Evolutionary conservation across 2,888 invertebrate genomes (phyloP).

Genomic region (Acanthosoma haemorrhoidale): DNA sequence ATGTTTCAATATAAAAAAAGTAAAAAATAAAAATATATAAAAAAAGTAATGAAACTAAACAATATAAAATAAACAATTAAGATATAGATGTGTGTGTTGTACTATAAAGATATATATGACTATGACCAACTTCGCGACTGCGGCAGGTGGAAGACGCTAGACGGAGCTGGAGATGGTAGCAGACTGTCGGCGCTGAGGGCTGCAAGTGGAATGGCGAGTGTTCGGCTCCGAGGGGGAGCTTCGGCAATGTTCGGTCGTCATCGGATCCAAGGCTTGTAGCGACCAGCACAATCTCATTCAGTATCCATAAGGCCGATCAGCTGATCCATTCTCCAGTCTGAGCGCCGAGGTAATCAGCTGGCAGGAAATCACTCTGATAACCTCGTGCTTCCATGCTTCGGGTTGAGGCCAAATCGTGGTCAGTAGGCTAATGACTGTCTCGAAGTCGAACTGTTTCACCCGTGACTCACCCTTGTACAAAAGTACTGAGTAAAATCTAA

Average conservation of each 20-base stretch:
- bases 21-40: background rate
- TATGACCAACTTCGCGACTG: slow-evolving; percentile 10
- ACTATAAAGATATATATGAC: background rate
- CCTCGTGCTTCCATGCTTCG: too few species aligned
- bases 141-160: background rate
- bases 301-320: too few species aligned
- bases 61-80: background rate
- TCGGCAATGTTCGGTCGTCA: background rate
- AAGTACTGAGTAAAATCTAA: too few species aligned
- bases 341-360: too few species aligned
- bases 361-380: too few species aligned
- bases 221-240: background rate
- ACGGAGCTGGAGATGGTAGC: background rate
- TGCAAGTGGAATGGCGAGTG: too few species aligned
- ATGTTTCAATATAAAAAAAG: background rate
- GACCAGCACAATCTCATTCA: slow-evolving; percentile 12
- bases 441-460: too few species aligned
- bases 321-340: too few species aligned
- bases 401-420: too few species aligned
- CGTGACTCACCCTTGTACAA: too few species aligned
- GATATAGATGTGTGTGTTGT: background rate
- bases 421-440: too few species aligned
- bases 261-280: too few species aligned
- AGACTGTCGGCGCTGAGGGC: background rate
- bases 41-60: background rate